Percentiles rank a stretch among this genome's conserved stretches.
These are phyloP conservation scores for Cervus canadensis DNA, from an alignment of 2,113 vertebrate species.

Conservation along the genomic window DNA sequence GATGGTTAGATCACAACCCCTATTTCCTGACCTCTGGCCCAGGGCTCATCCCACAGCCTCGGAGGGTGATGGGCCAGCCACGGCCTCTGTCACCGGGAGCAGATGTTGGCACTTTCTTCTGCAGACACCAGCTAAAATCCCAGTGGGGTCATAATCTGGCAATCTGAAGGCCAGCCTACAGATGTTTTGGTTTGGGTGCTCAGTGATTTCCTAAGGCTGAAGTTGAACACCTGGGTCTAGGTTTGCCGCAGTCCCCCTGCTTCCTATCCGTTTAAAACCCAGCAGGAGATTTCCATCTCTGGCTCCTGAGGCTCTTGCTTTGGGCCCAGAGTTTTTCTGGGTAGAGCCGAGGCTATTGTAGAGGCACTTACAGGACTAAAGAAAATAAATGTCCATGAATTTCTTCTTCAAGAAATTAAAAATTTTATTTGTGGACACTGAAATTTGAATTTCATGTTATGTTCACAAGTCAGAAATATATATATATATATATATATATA, in stretches of 20 bases:
- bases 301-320: neutral
- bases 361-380: rapidly evolving
- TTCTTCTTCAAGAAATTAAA: neutral
- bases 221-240: rapidly evolving
- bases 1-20: rapidly evolving
- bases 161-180: neutral
- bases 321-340: neutral
- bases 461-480: neutral
- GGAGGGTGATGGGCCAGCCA: rapidly evolving
- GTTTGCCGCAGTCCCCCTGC: neutral
- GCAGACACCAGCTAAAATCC: neutral
- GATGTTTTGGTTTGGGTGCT: rapidly evolving
- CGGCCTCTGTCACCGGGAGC: neutral
- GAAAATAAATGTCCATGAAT: neutral
- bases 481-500: neutral
- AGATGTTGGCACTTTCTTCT: neutral
- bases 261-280: neutral
- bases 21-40: neutral
- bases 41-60: neutral
- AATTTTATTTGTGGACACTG: neutral
- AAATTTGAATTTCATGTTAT: neutral
- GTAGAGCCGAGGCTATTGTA: neutral
- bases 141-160: rapidly evolving
- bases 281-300: neutral
- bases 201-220: neutral